Conservation (phyloP, 2,888 invertebrate species). For the Hyalella azteca region DNA sequence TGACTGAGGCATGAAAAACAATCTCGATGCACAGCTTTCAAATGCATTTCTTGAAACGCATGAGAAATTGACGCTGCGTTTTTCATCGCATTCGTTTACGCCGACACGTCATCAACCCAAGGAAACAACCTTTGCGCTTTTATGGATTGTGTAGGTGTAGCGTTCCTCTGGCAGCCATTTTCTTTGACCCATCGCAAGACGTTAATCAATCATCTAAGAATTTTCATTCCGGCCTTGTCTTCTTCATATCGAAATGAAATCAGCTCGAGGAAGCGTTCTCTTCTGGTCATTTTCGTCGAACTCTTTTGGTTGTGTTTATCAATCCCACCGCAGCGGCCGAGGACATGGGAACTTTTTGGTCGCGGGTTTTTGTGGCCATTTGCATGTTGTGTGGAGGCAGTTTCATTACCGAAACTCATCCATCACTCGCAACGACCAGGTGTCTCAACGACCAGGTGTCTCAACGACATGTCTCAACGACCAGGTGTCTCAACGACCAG, state of each 20-base stretch:
- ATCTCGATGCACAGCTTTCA: too few species aligned
- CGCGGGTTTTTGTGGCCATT: background rate
- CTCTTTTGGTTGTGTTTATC: conserved; percentile 24
- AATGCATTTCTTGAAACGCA: too few species aligned
- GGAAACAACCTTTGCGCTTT: too few species aligned
- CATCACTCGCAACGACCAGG: background rate
- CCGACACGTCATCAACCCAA: too few species aligned
- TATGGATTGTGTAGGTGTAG: too few species aligned
- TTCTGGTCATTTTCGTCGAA: background rate
- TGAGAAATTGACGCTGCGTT: too few species aligned
- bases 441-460: background rate
- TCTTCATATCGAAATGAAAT: conserved; percentile 31
- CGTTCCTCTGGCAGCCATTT: too few species aligned
- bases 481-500: too few species aligned
- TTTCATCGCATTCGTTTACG: too few species aligned
- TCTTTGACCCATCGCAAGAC: background rate
- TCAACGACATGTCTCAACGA: too few species aligned
- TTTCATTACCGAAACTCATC: background rate
- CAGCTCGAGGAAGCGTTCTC: background rate
- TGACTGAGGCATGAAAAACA: too few species aligned
- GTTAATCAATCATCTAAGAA: conserved; percentile 13
- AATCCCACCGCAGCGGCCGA: background rate
- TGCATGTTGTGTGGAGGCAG: background rate
- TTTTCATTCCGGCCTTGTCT: conserved; percentile 21
- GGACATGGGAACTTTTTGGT: background rate